Evolutionary conservation across 2,797 vertebrate species (phyloP).

Genomic region (Lepus oiostolus): DNA sequence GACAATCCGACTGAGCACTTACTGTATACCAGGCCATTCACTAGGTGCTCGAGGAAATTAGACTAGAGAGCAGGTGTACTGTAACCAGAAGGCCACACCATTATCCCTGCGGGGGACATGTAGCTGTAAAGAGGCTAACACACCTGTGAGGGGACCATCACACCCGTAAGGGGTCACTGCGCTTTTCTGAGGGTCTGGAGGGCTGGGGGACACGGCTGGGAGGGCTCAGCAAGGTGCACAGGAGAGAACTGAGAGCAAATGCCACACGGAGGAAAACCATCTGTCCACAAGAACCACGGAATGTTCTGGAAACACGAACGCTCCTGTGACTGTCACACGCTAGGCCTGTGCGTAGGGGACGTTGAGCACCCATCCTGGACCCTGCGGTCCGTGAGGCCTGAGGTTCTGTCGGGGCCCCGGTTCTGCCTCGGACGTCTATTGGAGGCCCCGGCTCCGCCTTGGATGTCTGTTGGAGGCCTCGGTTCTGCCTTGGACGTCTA

Average conservation of each 20-base stretch:
- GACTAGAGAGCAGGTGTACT: no score
- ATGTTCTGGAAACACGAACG: accelerated
- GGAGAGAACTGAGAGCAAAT: neutral
- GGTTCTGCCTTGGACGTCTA: neutral
- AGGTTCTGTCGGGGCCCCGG: no score
- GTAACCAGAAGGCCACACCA: no score
- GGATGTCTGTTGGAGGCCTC: no score
- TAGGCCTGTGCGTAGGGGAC: no score
- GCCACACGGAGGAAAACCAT: neutral
- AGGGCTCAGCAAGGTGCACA: neutral
- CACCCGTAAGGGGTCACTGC: accelerated
- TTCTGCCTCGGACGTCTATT: no score
- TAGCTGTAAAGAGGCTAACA: neutral
- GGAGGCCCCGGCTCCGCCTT: no score
- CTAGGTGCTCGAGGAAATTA: neutral
- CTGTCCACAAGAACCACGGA: accelerated
- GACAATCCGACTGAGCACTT: accelerated
- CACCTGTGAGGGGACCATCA: neutral
- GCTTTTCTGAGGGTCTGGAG: accelerated
- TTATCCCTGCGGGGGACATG: no score
- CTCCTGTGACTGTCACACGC: no score
- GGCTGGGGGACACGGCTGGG: accelerated
- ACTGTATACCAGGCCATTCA: no score
- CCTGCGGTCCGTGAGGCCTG: no score
- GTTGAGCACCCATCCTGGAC: no score